phyloP scores from a whole-genome alignment of 2,113 vertebrate genomes.

The Ammodytes marinus region DNA sequence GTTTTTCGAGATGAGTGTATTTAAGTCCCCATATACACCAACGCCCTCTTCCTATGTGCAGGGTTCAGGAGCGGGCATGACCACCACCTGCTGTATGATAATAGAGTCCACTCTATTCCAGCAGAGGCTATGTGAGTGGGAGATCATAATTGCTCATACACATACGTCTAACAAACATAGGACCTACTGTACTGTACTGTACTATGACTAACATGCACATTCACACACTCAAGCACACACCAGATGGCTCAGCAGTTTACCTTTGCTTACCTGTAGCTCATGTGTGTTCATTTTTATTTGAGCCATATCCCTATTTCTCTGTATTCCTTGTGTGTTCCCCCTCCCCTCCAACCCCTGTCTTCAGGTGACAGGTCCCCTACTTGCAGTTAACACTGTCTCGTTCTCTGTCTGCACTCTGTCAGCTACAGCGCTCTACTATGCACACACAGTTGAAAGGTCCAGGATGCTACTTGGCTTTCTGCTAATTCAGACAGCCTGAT shows the following conservation, averaged over 20 bases:
- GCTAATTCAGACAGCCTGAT: constrained; percentile 28
- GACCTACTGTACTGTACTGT: constrained; percentile 10
- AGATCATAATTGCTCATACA: constrained; percentile 44
- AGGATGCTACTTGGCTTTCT: constrained; percentile 15
- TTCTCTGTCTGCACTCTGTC: constrained; percentile 58
- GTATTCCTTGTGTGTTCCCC: constrained; percentile 2
- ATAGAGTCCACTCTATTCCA: constrained; percentile 18
- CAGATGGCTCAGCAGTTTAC: constrained; percentile 57
- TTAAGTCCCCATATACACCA: constrained; percentile 17
- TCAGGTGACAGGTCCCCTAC: constrained; percentile 52
- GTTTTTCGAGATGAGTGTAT: constrained; percentile 20
- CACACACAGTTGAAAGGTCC: neutral
- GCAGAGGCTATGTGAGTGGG: constrained; percentile 44
- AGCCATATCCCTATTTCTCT: neutral
- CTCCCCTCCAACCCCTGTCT: constrained; percentile 44
- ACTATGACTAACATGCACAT: neutral
- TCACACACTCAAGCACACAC: constrained; percentile 29
- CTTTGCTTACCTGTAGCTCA: neutral
- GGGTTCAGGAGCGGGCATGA: constrained; percentile 11
- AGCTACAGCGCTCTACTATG: neutral
- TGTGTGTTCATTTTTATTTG: constrained; percentile 2
- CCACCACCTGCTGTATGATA: constrained; percentile 35
- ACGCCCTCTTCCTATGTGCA: neutral
- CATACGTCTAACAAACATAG: constrained; percentile 31
- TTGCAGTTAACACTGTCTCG: constrained; percentile 49